Percentiles rank a stretch among this genome's conserved stretches.
Evolutionary conservation across 2,797 vertebrate species (phyloP).

Genomic region (Ispidina lecontei): DNA sequence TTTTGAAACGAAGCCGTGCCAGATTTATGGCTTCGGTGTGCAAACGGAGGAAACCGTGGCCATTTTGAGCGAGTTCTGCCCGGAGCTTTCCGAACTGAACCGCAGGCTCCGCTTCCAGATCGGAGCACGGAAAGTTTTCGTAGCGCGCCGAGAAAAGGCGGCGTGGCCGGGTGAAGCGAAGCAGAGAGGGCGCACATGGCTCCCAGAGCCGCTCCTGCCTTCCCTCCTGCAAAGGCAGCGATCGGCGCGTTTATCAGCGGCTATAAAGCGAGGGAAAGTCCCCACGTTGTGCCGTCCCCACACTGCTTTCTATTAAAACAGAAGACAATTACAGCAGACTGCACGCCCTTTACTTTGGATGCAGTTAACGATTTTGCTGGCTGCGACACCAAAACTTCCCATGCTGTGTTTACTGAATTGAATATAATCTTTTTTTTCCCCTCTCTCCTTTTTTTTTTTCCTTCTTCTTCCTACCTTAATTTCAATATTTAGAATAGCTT

Average conservation of each 20-base stretch:
- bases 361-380: conserved; percentile 54
- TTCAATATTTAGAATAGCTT: conserved; percentile 71
- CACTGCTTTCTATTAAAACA: conserved; percentile 27
- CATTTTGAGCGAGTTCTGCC: conserved; percentile 37
- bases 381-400: conserved; percentile 49
- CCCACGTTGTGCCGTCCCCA: not conserved
- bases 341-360: conserved; percentile 44
- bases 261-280: not conserved
- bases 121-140: conserved; percentile 23
- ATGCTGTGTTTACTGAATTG: conserved; percentile 68
- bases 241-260: conserved; percentile 7
- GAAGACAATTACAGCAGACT: conserved; percentile 41
- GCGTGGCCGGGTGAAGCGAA: not conserved
- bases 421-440: conserved; percentile 40
- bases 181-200: not conserved
- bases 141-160: not conserved
- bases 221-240: not conserved
- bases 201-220: not conserved
- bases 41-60: conserved; percentile 9
- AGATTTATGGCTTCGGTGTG: conserved; percentile 45
- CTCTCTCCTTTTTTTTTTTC: not conserved
- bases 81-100: not conserved
- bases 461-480: conserved; percentile 56
- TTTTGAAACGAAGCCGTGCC: conserved; percentile 46
- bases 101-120: not conserved